Percentiles rank a stretch among this genome's conserved stretches.
Evolutionary conservation across 2,797 vertebrate genomes (phyloP).

Genomic region (Enteromius argenteus): DNA sequence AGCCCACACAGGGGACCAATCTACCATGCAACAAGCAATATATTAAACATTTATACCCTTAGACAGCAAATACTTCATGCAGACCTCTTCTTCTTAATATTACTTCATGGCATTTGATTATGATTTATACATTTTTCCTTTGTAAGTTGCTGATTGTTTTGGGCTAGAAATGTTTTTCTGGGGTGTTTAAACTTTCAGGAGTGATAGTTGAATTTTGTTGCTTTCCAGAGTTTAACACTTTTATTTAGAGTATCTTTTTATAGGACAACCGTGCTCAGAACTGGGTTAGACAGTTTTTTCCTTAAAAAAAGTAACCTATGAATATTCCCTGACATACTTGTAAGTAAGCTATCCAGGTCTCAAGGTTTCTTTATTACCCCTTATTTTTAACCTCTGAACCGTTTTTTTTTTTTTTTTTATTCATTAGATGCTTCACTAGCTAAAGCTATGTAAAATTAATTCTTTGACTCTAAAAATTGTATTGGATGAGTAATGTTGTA

Average conservation of each 20-base stretch:
- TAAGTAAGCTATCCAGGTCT: constrained; percentile 47
- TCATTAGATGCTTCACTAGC: neutral
- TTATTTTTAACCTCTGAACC: neutral
- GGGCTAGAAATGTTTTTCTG: neutral
- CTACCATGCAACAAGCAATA: neutral
- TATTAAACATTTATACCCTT: constrained; percentile 23
- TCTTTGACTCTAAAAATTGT: neutral
- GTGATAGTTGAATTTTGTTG: neutral
- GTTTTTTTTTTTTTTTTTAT: constrained; percentile 22
- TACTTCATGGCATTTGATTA: neutral
- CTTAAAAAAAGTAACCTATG: constrained; percentile 70
- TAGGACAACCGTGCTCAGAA: constrained; percentile 53
- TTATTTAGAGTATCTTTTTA: constrained; percentile 53
- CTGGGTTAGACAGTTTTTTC: constrained; percentile 45
- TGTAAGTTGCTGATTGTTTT: neutral
- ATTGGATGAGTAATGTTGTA: neutral
- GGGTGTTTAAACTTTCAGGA: neutral
- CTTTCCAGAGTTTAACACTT: constrained; percentile 24
- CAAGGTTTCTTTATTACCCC: neutral
- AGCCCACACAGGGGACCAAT: constrained; percentile 21
- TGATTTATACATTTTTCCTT: constrained; percentile 14
- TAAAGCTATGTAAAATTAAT: neutral
- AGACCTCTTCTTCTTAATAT: constrained; percentile 12
- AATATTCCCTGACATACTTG: constrained; percentile 62
- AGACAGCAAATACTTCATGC: constrained; percentile 3